phyloP scores from a whole-genome alignment of 2,888 invertebrate genomes.

The Orthosia gracilis region DNA sequence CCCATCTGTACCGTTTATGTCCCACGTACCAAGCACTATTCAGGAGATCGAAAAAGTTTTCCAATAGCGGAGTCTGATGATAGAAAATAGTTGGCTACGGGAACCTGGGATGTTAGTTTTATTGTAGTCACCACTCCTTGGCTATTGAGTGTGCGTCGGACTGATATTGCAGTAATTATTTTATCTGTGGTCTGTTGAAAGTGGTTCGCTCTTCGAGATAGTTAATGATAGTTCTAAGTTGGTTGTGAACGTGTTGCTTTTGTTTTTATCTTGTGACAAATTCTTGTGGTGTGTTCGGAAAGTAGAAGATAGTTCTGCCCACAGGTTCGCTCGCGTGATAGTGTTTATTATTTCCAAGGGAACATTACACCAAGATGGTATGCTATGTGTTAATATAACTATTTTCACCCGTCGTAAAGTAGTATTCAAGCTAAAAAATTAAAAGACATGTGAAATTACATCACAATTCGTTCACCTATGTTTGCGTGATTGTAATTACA shows the following conservation, averaged over 20 bases:
- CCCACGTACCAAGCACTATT: slow-evolving; percentile 85
- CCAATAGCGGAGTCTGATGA: slow-evolving; percentile 87
- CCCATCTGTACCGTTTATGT: slow-evolving; percentile 85
- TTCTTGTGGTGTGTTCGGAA: neutral
- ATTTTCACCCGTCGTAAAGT: too few species aligned
- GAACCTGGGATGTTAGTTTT: slow-evolving; percentile 81
- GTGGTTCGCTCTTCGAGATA: slow-evolving; percentile 32
- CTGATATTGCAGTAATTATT: slow-evolving; percentile 67
- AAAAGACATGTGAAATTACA: too few species aligned
- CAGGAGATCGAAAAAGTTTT: slow-evolving; percentile 89
- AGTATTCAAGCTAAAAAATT: too few species aligned
- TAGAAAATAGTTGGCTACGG: slow-evolving; percentile 84
- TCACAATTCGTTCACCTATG: too few species aligned
- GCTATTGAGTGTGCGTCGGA: slow-evolving; percentile 53
- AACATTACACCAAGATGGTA: too few species aligned
- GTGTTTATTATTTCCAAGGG: too few species aligned
- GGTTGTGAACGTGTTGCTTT: neutral
- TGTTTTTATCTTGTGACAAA: slow-evolving; percentile 25
- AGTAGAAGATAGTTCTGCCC: neutral
- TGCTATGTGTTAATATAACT: too few species aligned
- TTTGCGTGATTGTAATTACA: too few species aligned
- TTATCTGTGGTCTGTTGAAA: slow-evolving; percentile 49
- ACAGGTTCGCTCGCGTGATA: too few species aligned
- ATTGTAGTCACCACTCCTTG: slow-evolving; percentile 75
- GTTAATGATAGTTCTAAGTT: slow-evolving; percentile 48